Conservation (phyloP, 2,888 invertebrate genomes). For the Euproctis similis region DNA sequence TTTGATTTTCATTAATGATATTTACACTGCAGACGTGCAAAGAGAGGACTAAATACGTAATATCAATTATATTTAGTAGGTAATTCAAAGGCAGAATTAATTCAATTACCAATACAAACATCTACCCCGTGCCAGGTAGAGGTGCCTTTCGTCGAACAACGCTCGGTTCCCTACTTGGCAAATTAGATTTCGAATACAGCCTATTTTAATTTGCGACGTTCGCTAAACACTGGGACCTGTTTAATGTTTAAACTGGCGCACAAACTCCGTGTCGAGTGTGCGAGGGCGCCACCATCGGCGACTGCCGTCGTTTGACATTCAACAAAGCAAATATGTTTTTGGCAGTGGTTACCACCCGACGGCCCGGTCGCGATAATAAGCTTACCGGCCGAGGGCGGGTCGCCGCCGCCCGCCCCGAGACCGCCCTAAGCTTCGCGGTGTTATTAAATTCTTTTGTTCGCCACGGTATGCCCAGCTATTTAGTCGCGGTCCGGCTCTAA, state of each 20-base stretch:
- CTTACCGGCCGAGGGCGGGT: conserved; percentile 54
- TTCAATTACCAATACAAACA: conserved; percentile 69
- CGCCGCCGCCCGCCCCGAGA: conserved; percentile 25
- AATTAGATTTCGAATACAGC: conserved; percentile 74
- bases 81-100: conserved; percentile 61
- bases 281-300: conserved; percentile 30
- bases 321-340: conserved; percentile 66
- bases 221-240: conserved; percentile 66
- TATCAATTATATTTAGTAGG: conserved; percentile 38
- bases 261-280: conserved; percentile 41
- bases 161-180: conserved; percentile 58
- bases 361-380: conserved; percentile 58
- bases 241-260: conserved; percentile 67
- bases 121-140: conserved; percentile 45
- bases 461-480: conserved; percentile 58
- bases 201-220: conserved; percentile 72
- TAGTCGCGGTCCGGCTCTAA: conserved; percentile 47
- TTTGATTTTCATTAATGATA: conserved; percentile 25
- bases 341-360: conserved; percentile 28
- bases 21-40: conserved; percentile 22
- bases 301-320: conserved; percentile 55
- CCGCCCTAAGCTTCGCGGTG: conserved; percentile 45
- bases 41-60: conserved; percentile 25
- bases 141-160: conserved; percentile 45
- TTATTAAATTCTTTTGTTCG: conserved; percentile 73